Base-by-base conservation (phyloP, 2,888 invertebrate genomes). In the Ethmia dodecea region DNA sequence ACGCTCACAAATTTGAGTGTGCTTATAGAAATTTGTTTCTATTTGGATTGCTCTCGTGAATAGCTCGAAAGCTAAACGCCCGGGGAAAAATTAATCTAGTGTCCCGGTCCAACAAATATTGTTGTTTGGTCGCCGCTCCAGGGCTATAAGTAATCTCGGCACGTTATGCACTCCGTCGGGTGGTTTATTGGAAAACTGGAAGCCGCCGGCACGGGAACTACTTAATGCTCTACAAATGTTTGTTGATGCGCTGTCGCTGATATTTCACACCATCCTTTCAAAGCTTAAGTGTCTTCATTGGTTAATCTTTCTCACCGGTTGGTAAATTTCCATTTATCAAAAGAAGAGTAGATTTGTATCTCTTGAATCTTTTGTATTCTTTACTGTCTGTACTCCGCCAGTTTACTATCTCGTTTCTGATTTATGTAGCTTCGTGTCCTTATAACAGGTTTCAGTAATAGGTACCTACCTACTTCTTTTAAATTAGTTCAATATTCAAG, bases 31-130 rank as follows among this genome's bases (percentile, higher is more conserved):
- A 12, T 33, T 16, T 33, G 25, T 18, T 18, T 28, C 24, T 29
- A 24, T 39, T 35, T 39, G 39, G 31, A 11, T 25, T 25, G 48
- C 59, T 61, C 56, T 52, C 42, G 40, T 51, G 43, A 47, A 45
- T 42, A 53, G 53, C 55, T 55, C 42, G 50, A 50, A 53, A 67
- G 64, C 66, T 62, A 70, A 77, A 71, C 63, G 72, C 72, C 72
- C 46, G 61, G 58, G 71, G 75, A 77, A 78, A 80, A 80, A 77
- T 76, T 77, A 79, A 80, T 79, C 74, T 76, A 66, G 68, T 72
- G 72, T 69, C 71, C 69, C 67, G 64, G 60, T 56, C 70, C 68
- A 65, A 63, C 77, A 78, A 80, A 79, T 78, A 79, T 78, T 79
- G 72, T 81, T 78, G 79, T 80, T 79, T 78, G 77, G 70, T 62